A percentile compares a stretch with the other conserved stretches of the same genome.
phyloP scores from a whole-genome alignment of 2,797 vertebrate genomes.

The Tauraco hartlaubi region DNA sequence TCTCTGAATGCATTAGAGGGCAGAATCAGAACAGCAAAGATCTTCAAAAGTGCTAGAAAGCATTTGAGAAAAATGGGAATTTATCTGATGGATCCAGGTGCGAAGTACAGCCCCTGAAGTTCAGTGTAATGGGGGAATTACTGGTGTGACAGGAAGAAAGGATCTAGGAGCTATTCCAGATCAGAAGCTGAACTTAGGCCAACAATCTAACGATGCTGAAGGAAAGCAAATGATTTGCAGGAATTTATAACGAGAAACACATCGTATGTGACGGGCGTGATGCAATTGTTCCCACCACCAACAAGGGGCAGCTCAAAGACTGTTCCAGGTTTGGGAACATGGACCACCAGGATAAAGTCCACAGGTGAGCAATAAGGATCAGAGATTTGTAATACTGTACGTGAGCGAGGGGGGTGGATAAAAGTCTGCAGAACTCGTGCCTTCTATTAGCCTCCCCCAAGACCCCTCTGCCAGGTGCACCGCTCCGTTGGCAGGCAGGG shows the following conservation, averaged over 20 bases:
- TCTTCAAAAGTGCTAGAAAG: background rate
- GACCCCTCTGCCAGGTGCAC: background rate
- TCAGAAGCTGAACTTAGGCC: background rate
- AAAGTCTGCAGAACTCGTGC: fast-evolving
- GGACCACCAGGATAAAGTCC: background rate
- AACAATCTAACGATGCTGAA: background rate
- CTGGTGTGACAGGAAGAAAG: background rate
- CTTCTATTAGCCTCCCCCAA: background rate
- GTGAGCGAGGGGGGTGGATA: fast-evolving
- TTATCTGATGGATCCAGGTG: background rate
- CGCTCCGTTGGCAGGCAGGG: background rate
- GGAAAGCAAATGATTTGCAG: background rate
- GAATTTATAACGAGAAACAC: background rate
- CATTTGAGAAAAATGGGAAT: background rate
- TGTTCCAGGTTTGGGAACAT: background rate
- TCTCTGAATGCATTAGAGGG: background rate
- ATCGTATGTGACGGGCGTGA: background rate
- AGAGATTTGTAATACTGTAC: background rate
- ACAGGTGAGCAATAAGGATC: background rate
- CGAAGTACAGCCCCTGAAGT: background rate
- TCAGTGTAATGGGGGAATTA: background rate
- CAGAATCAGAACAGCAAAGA: background rate
- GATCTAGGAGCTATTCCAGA: background rate
- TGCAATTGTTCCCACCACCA: background rate
- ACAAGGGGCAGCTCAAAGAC: background rate